Evolutionary conservation across 1,140 invertebrate genomes (phyloP), one percentile per base, ranked within the genome.

Genomic region (Papilio machaon): DNA sequence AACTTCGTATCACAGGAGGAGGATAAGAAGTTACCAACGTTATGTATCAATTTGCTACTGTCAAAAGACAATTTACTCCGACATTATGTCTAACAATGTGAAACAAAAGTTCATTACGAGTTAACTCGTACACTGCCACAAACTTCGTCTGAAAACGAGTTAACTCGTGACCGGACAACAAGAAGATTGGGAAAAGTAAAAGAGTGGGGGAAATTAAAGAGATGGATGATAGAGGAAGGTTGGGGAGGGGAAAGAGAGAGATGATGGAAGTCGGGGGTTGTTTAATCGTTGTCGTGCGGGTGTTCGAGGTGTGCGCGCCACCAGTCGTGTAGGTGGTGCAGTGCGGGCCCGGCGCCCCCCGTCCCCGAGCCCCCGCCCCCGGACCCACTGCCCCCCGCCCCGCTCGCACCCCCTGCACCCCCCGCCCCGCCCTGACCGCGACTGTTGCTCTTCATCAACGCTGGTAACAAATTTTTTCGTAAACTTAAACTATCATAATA

Each of bases 261-360:
- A 19, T 19, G n/a, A n/a, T 2, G 17, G 54, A n/a, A 15, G 49
- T 13, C 7, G 43, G 4, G 10, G 78, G n/a, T 17, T 47, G 70
- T 58, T 30, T 82, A 79, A 15, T 54, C 79, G 9, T 9, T 58
- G 58, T 35, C 84, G 80, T 49, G 83, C 78, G 80, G 82, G 11
- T 80, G 70, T 17, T 85, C 82, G 73, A 92, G 87, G 79, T 91
- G 91, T 80, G 90, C 86, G 80, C 85, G 84, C 92, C 94, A 93
- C 92, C 92, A 93, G 43, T 89, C 84, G 83, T 89, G 88, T 80
- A 93, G 90, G 83, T 94, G 91, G 82, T 88, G 87, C 64, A 93
- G 83, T 38, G 86, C 87, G 52, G 89, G 86, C 0, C 75, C 85
- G 64, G 81, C 38, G 73, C 74, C 81, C 75, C 54, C 67, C 43